phyloP scores from a whole-genome alignment of 2,888 invertebrate genomes.

The Priocnemis perturbator region DNA sequence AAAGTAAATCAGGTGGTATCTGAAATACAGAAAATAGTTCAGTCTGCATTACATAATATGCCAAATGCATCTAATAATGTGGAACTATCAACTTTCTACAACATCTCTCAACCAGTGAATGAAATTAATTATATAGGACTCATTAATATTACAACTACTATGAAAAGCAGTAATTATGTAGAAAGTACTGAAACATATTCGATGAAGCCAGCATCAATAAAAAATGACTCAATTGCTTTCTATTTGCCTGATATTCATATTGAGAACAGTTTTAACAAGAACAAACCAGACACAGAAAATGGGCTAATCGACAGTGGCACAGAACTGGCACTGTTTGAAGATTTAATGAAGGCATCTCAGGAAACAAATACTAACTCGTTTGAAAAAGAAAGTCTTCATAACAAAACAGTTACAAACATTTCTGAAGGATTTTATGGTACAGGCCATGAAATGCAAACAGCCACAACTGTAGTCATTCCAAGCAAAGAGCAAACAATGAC shows the following conservation, averaged over 20 bases:
- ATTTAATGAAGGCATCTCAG: not conserved
- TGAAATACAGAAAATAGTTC: slow-evolving; percentile 58
- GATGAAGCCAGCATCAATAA: not conserved
- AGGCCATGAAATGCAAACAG: not conserved
- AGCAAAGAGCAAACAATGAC: not conserved
- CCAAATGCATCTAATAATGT: not conserved
- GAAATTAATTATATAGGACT: slow-evolving; percentile 19
- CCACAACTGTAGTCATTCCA: not conserved
- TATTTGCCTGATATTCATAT: not conserved
- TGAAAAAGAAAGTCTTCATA: not conserved
- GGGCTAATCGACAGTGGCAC: not conserved
- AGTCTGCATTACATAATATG: slow-evolving; percentile 37
- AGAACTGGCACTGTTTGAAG: slow-evolving; percentile 4
- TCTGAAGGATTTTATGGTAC: not conserved
- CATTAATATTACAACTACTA: slow-evolving; percentile 11
- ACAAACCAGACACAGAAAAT: not conserved
- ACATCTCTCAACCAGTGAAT: slow-evolving; percentile 12
- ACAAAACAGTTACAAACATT: not conserved
- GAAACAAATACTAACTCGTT: not conserved
- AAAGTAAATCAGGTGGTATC: slow-evolving; percentile 56
- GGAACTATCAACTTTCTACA: not conserved
- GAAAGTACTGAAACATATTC: not conserved
- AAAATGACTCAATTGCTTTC: slow-evolving; percentile 4
- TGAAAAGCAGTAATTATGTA: slow-evolving; percentile 4
- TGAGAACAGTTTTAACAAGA: not conserved